Base-by-base conservation (phyloP, 2,797 vertebrate species). In the Pangasius sanitwongsei region DNA sequence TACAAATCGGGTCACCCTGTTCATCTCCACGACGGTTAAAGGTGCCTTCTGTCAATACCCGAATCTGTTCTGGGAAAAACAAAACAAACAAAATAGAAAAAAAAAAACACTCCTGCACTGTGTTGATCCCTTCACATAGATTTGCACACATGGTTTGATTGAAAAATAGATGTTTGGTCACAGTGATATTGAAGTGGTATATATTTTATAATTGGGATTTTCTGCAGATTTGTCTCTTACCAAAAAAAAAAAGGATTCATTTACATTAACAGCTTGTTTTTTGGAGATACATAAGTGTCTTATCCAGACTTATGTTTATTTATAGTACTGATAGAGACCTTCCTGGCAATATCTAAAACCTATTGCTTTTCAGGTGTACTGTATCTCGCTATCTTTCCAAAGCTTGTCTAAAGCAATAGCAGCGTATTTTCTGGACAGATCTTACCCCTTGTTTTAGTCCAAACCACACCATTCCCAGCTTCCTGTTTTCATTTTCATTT, bases 31-130 rank as follows among this genome's bases (percentile, higher is more conserved):
- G 87, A 86, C 65, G 87, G 59, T 92, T 87, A 89, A 94, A 57
- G 87, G 92, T 96, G 95, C 95, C 95, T 96, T 95, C 87, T 87
- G 70, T 91, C 59, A 83, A 84, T 85, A 87, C 57, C 31, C 50
- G 88, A 34, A 83, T 87, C 88, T 89, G 85, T 48, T 81, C 18
- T 53, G 41, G 25, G 44, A 18, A 18, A 59, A 57, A 59, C 53
- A 61, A 9, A 74, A 12, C 55, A 57, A 16, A 57, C 55, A 50
- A 50, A 50, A 48, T 1, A 48, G 7, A 57, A 44, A 67, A 70
- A 61, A 6, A 72, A 5, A 70, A 5, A 34, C 81, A 70, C 48
- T 59, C 48, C 67, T 83, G 41, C 85, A 89, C 88, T 83, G 88
- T 83, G 85, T 80, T 85, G 9, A 50, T 34, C 28, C 34, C 48